phyloP scores from a whole-genome alignment of 1,140 invertebrate genomes.

The Trichogramma pretiosum region DNA sequence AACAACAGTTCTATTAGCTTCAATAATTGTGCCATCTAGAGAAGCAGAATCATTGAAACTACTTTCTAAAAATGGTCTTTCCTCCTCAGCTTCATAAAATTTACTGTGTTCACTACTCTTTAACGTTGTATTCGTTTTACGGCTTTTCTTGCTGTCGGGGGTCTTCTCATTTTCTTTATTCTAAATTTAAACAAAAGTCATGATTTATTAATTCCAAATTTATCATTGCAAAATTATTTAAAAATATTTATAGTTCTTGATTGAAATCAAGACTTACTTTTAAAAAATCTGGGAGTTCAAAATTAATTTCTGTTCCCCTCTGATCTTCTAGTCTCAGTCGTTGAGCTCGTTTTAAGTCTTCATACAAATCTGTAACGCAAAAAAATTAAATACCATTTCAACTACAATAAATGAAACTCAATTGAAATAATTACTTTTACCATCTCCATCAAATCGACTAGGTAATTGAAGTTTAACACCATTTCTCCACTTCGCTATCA shows the following conservation, averaged over 20 bases:
- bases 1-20: constrained; percentile 35
- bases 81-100: constrained; percentile 37
- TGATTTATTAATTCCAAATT: constrained; percentile 6
- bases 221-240: neutral
- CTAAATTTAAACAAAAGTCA: constrained; percentile 32
- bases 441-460: constrained; percentile 58
- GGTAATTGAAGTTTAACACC: constrained; percentile 60
- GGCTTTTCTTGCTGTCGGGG: constrained; percentile 33
- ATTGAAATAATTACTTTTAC: constrained; percentile 35
- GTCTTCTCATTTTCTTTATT: constrained; percentile 43
- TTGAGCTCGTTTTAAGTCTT: constrained; percentile 68
- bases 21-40: constrained; percentile 34
- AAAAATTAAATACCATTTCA: constrained; percentile 1
- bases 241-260: constrained; percentile 7
- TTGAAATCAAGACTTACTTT: constrained; percentile 44
- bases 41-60: constrained; percentile 15
- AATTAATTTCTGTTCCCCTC: constrained; percentile 71
- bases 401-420: constrained; percentile 7
- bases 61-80: constrained; percentile 25
- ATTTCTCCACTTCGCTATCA: constrained; percentile 62
- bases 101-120: constrained; percentile 33
- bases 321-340: constrained; percentile 69
- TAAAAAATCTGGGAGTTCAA: constrained; percentile 70
- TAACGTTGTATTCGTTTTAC: constrained; percentile 28
- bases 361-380: constrained; percentile 54